Conservation (phyloP, 2,797 vertebrate genomes). For the Florisuga fusca region DNA sequence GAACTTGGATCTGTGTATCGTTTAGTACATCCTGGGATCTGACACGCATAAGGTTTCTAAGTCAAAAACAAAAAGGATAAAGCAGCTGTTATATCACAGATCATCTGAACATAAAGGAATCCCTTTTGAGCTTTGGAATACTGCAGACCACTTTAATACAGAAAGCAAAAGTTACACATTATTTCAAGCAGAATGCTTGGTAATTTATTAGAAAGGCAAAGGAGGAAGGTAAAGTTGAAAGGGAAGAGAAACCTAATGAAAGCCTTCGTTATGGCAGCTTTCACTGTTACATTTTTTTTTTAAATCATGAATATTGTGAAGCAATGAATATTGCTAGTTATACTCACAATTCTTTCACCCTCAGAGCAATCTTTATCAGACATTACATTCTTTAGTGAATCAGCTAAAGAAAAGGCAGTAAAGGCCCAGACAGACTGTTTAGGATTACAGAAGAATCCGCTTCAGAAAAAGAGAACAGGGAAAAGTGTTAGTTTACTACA, state of each 20-base stretch:
- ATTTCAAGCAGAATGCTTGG: constrained; percentile 5
- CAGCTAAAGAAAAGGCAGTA: constrained; percentile 82
- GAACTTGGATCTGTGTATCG: constrained; percentile 99
- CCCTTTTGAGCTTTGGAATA: neutral
- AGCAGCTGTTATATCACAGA: constrained; percentile 16
- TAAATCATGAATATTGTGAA: neutral
- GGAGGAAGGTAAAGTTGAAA: constrained; percentile 9
- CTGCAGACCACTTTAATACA: neutral
- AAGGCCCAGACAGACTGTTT: constrained; percentile 78
- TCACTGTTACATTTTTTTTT: constrained; percentile 32
- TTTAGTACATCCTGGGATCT: constrained; percentile 94
- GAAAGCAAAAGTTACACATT: neutral
- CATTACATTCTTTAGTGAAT: constrained; percentile 80
- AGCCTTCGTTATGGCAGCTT: neutral
- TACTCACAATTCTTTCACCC: constrained; percentile 82
- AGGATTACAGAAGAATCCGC: constrained; percentile 81
- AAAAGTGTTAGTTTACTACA: constrained; percentile 70
- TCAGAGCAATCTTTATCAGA: constrained; percentile 81
- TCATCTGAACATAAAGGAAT: constrained; percentile 6
- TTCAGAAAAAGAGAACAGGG: constrained; percentile 80
- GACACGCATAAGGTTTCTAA: constrained; percentile 97
- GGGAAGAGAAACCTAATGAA: constrained; percentile 25
- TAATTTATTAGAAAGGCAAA: constrained; percentile 24
- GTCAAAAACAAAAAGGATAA: constrained; percentile 72
- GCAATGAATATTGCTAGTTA: constrained; percentile 59